Base-by-base conservation (phyloP, 2,113 vertebrate species). In the Enhydra lutris region DNA sequence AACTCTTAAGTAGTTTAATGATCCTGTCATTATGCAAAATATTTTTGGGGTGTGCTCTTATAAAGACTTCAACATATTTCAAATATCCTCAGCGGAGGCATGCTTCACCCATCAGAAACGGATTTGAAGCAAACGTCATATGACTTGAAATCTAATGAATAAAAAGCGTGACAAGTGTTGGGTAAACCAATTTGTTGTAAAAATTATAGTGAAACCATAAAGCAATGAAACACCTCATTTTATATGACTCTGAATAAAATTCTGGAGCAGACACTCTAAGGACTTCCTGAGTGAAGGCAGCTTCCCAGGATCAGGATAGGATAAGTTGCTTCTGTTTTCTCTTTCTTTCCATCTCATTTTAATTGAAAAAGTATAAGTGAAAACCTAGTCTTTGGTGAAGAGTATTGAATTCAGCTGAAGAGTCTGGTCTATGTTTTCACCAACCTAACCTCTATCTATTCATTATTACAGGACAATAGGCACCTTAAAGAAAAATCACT, bases 61-160 rank as follows among this genome's bases (percentile, higher is more conserved):
- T 1, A 18, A 45, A 42, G n/a, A 11, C 47, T 55, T 20, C 3
- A 47, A 7, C 6, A 15, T 45, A 5, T 47, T 78, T 79, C 39
- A 42, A 42, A 39, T 15, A 79, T 26, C n/a, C 20, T 26, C 31
- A 34, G 45, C 1, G 59, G 24, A 92, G 8, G 18, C 5, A 36
- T 10, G 34, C 67, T 39, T 50, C 10, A 69, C 26, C 21, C 31
- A 4, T 24, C 8, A 59, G 17, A 29, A 63, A 29, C 4, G 36
- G 26, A 61, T 52, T 10, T 59, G 26, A 97, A 26, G n/a, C 24
- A 18, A 87, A 91, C 23, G 81, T 59, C 74, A 61, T n/a, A 59
- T 76, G 47, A 95, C 82, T 17, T 89, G 61, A 82, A 52, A 89
- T 78, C 57, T 65, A 81, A 92, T 36, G 45, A 94, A 26, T 65